phyloP scores from a whole-genome alignment of 2,113 vertebrate species.

The Chionomys nivalis region DNA sequence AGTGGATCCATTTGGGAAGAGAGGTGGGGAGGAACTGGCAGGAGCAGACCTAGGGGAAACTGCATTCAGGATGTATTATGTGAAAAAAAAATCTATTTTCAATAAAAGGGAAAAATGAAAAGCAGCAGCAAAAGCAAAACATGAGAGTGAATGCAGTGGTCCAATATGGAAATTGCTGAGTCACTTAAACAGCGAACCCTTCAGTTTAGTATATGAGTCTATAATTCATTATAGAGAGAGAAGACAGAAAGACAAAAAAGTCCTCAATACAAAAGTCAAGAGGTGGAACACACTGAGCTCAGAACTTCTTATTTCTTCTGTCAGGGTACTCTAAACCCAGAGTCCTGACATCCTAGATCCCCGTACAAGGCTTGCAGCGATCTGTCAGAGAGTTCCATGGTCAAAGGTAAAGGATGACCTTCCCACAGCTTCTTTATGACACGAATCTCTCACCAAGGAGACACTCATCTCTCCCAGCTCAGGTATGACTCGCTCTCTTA shows the following conservation, averaged over 20 bases:
- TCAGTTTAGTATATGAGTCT: conserved; percentile 21
- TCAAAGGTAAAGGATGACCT: not conserved
- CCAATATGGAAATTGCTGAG: conserved; percentile 21
- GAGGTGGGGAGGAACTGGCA: not conserved
- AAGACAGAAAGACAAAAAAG: conserved; percentile 26
- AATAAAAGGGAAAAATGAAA: not conserved
- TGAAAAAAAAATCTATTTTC: not conserved
- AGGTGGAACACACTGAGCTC: not conserved
- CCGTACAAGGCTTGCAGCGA: not conserved
- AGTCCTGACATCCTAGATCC: not conserved
- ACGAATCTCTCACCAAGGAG: not conserved
- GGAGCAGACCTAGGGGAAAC: not conserved
- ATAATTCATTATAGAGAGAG: conserved; percentile 47
- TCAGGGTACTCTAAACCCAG: not conserved
- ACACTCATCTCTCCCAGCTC: not conserved
- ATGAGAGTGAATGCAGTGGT: not conserved
- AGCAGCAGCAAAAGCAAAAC: not conserved
- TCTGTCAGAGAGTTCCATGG: not conserved
- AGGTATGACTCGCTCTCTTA: not conserved
- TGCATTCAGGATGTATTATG: not conserved
- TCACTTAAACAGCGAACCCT: conserved; percentile 28
- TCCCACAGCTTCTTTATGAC: not conserved
- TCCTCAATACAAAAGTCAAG: conserved; percentile 9
- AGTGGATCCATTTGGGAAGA: not conserved
- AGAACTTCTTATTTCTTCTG: not conserved